Base-by-base conservation (phyloP, 2,888 invertebrate species). In the Protula sp. region DNA sequence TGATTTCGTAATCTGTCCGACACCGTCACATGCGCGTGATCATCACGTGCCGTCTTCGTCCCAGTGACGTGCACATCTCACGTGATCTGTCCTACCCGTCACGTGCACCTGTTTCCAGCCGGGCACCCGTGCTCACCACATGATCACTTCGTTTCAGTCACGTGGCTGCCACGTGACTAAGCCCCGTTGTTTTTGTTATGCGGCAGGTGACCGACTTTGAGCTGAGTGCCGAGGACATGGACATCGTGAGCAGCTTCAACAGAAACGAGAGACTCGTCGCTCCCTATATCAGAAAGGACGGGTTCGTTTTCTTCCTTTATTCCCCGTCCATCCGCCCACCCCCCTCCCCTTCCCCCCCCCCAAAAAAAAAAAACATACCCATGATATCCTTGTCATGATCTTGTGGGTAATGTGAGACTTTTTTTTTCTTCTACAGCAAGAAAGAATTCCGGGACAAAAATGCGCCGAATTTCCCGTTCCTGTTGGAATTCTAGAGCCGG, bases 171-270 rank as follows among this genome's bases (percentile, higher is more conserved):
- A n/a, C n/a, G n/a, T n/a, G n/a, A n/a, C n/a, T n/a, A n/a, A n/a
- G n/a, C n/a, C n/a, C n/a, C n/a, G n/a, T n/a, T n/a, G n/a, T n/a
- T n/a, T n/a, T n/a, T n/a, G n/a, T 38, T 9, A 19, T 38, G 38
- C 19, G 9, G 9, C 65, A 76, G 76, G 61, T 76, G n/a, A 72
- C 73, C 67, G 74, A 75, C 65, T 75, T 75, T 65, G 67, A 66
- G 26, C 61, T 76, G 59, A 64, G 70, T 22, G 61, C 62, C 3
- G 73, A 71, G 47, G 74, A 75, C 67, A 71, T 74, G 71, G 57
- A 67, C 45, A 57, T 63, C 28, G 55, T 76, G 3, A 50, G 28
- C 24, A 47, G 47, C n/a, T 50, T 68, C n/a, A 54, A 68, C 52
- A 58, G 29, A 28, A 54, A 62, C 27, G 1, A 1, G 3, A 59